These are phyloP conservation scores for Ochropleura leucogaster DNA, from an alignment of 2,888 invertebrate species.

Conservation along the genomic window DNA sequence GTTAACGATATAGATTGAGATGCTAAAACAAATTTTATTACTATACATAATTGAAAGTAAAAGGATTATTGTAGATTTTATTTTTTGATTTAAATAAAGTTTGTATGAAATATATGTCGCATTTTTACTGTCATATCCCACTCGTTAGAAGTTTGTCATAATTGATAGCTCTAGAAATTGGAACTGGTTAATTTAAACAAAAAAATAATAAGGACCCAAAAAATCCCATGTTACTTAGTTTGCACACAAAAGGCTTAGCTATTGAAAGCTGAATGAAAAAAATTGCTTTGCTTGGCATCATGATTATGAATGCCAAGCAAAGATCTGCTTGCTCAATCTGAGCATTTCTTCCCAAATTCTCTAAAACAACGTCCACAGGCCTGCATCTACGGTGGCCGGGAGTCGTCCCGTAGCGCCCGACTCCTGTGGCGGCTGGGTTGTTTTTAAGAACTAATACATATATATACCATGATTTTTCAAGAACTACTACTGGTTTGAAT, in stretches of 20 bases:
- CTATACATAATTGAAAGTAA: conserved; percentile 85
- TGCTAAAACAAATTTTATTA: conserved; percentile 85
- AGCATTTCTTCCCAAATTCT: background rate
- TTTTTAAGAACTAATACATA: too few species aligned
- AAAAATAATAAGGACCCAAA: background rate
- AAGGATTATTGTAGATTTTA: conserved; percentile 90
- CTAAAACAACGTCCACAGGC: too few species aligned
- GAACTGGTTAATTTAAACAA: background rate
- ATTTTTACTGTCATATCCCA: conserved; percentile 38
- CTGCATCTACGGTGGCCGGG: too few species aligned
- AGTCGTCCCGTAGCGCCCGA: too few species aligned
- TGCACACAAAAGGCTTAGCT: background rate
- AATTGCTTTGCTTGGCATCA: too few species aligned
- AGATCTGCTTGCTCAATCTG: background rate
- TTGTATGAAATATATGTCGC: conserved; percentile 85
- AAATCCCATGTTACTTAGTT: background rate
- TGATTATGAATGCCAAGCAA: background rate
- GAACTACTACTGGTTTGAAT: too few species aligned
- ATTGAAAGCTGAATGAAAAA: background rate
- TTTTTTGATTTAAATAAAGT: conserved; percentile 91
- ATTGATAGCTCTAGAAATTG: background rate
- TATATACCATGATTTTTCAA: too few species aligned
- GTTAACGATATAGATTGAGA: conserved; percentile 72
- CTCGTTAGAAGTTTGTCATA: background rate
- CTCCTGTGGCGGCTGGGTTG: too few species aligned